Base-by-base conservation (phyloP, 1,140 invertebrate genomes). In the Drosophila lacertosa region DNA sequence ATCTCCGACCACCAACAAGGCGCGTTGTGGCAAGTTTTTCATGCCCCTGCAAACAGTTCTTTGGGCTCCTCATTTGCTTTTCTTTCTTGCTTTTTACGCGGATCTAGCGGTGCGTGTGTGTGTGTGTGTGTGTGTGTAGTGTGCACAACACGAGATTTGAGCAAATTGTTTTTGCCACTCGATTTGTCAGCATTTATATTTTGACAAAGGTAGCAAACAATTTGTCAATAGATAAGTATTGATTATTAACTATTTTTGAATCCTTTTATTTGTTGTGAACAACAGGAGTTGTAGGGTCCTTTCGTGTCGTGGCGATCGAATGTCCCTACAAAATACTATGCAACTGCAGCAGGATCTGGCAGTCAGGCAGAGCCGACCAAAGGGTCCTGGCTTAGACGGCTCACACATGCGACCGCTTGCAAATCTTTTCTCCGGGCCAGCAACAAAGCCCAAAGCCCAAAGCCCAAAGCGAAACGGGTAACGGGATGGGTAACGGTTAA, bases 1-100 rank as follows among this genome's bases (percentile, higher is more conserved):
- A 86, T 86, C 82, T 86, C 62, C 69, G 70, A 59, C 77, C 81
- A 68, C 69, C 81, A 81, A 80, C 80, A 86, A 80, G 45, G 75
- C 69, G 73, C 72, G 68, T 55, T 63, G 80, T 75, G 71, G 75
- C 62, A 79, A 83, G 60, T 83, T 62, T 48, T 32, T 79, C 55
- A 48, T 65, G 40, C 67, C 55, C 39, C 65, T 53, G 35, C 53
- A 59, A 50, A 20, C 40, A 33, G 71, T 32, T 40, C 13, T 26
- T 40, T 22, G 3, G 47, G 9, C 6, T 16, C 3, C 71, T 53
- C 24, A 20, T 26, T 26, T 39, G 10, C n/a, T 15, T 32, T n/a
- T n/a, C n/a, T 13, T 11, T 24, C 3, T 33, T 44, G 18, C 11
- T 13, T 33, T 20, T 35, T 10, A 26, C 2, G 13, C 18, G 16